These are phyloP conservation scores for Athene noctua DNA, from an alignment of 2,113 vertebrate species.

Conservation along the genomic window DNA sequence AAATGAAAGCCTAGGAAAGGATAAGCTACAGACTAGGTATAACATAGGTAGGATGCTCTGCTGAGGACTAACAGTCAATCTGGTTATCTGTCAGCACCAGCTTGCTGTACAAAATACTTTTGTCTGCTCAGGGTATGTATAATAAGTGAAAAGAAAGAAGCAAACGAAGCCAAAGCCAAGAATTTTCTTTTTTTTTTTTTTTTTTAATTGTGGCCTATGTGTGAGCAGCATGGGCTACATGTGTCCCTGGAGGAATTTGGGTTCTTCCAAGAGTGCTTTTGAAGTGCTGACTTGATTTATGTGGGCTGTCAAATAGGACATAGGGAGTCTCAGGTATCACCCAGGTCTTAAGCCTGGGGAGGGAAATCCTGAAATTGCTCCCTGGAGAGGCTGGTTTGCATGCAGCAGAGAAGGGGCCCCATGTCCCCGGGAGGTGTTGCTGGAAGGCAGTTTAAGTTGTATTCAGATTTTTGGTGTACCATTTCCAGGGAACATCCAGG, in stretches of 20 bases:
- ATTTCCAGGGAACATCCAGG: neutral
- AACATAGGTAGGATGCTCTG: neutral
- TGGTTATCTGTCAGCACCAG: neutral
- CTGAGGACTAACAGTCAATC: neutral
- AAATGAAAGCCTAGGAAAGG: neutral
- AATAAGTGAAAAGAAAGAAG: neutral
- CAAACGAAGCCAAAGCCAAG: neutral
- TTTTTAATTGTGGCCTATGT: neutral
- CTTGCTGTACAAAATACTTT: neutral
- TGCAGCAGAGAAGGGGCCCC: neutral
- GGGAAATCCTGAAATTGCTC: neutral
- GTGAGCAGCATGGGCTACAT: neutral
- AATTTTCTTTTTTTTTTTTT: neutral
- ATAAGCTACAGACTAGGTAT: neutral
- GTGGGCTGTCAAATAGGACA: neutral
- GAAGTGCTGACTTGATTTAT: conserved; percentile 26
- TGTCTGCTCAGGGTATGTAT: neutral
- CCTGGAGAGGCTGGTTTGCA: neutral
- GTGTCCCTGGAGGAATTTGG: neutral
- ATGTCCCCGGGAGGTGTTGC: fast-evolving
- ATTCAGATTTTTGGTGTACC: neutral
- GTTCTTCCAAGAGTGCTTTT: neutral
- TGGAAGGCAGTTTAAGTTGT: neutral
- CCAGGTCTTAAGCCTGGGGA: neutral
- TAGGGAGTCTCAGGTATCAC: neutral